Conservation (phyloP, 2,797 vertebrate genomes). For the Netta rufina region DNA sequence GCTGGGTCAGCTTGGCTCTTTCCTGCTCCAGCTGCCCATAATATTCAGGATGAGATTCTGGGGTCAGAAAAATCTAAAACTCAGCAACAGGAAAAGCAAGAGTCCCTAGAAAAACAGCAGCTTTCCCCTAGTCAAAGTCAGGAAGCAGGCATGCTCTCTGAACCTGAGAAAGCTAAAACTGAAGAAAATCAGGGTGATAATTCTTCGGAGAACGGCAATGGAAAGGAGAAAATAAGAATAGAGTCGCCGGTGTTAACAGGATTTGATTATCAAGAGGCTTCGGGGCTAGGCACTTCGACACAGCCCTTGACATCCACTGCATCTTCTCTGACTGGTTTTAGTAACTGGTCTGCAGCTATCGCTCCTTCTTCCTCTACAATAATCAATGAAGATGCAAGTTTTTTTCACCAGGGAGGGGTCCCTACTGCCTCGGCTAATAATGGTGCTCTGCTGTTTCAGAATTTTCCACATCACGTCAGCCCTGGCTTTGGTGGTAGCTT, state of each 20-base stretch:
- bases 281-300: constrained; percentile 90
- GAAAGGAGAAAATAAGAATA: constrained; percentile 94
- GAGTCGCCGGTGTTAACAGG: constrained; percentile 94
- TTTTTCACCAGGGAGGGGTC: constrained; percentile 91
- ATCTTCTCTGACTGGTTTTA: constrained; percentile 94
- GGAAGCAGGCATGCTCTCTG: constrained; percentile 91
- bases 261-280: constrained; percentile 96
- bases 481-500: constrained; percentile 96
- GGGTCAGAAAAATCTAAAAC: constrained; percentile 96
- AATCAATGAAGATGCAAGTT: constrained; percentile 95
- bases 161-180: constrained; percentile 88
- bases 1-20: constrained; percentile 98
- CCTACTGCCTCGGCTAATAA: constrained; percentile 92
- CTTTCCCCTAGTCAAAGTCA: constrained; percentile 91
- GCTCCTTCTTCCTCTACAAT: constrained; percentile 94
- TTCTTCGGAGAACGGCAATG: constrained; percentile 88
- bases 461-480: constrained; percentile 96
- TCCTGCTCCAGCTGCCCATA: constrained; percentile 93
- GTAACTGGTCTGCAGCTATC: constrained; percentile 97
- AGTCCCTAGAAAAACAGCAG: constrained; percentile 96
- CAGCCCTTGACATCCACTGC: constrained; percentile 94
- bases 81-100: constrained; percentile 93
- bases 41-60: constrained; percentile 99
- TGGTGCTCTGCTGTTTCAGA: constrained; percentile 96
- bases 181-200: constrained; percentile 91